Evolutionary conservation across 2,888 invertebrate genomes (phyloP), one percentile per base, ranked within the genome.

Genomic region (Plebejus anna): DNA sequence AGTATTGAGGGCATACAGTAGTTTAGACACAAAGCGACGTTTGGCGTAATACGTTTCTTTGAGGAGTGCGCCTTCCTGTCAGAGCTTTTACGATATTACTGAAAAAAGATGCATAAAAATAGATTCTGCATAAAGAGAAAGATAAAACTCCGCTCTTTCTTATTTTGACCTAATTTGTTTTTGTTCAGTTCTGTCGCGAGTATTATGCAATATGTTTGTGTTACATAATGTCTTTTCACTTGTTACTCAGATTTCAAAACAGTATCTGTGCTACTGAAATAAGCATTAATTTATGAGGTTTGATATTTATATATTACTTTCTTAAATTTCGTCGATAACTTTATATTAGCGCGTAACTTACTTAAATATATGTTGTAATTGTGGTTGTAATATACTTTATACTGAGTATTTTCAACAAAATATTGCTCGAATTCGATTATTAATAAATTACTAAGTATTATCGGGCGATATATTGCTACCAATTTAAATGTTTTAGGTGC

Each of bases 11-110:
- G 59, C 72, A 72, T 38, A 72, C 38, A 7, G 57, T 16, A 22
- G 66, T 66, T 75, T 76, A 61, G 72, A 61, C 76, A 72, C 76
- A 76, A 76, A 76, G 76, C 22, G 70, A 11, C 76, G 76, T 76
- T 76, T 76, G 76, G 28, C 76, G 76, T 72, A 42, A 76, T 76
- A 76, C 76, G 51, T 72, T 76, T 76, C 76, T 76, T 76, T 76
- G 76, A 76, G 59, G n/a, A 59, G 59, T 38, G 42, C 72, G 71
- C 76, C 76, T 76, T 76, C 57, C 76, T 76, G 76, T 71, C 71
- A 76, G 70, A 57, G 80, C 80, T 76, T 79, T 78, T 78, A 80
- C 81, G 80, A 79, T 78, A 81, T 79, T 78, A 80, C 80, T 77
- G 75, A 77, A 78, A 80, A 78, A 79, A 79, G 75, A 78, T 77